Evolutionary conservation across 2,797 vertebrate genomes (phyloP), one percentile per base, ranked within the genome.

Genomic region (Aeoliscus strigatus): DNA sequence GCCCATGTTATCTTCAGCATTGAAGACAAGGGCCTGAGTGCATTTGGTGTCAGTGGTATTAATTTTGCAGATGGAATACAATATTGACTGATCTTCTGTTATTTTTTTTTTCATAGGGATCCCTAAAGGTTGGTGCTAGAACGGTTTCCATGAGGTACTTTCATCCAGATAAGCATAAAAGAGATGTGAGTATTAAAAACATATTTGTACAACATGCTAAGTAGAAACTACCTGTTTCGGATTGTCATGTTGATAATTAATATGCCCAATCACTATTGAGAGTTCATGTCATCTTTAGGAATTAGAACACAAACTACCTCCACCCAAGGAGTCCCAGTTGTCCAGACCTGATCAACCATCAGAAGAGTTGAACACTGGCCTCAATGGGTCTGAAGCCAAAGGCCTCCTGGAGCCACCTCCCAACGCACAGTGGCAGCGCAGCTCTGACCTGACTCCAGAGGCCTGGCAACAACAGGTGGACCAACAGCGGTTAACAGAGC

Each of bases 381-480:
- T 72, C 9, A 78, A 80, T 36, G 79, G 70, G 12, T 63, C 75
- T 4, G 48, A 59, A 34, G 28, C 44, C 15, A 79, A 77, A 54
- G 58, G 15, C 27, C 39, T 58, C 1, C 2, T 39, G 27, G 79
- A 87, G 6, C 56, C 79, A 1, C 27, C 48, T 18, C 9, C 79
- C 35, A 77, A 73, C 4, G 23, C 14, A 39, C 80, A 70, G 23
- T 87, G 84, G 86, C 83, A 89, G 71, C 87, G 87, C 25, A 89
- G 58, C 65, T 90, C 86, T 12, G 86, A 82, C 63, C 58, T 90
- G 31, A 90, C 88, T 6, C 89, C 88, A 0, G 89, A 91, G 70
- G 87, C 87, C 8, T 90, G 89, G 89, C 88, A 90, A 65, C 87
- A 88, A 75, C 87, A 89, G 67, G 80, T 90, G 23, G 89, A 90